Percentiles rank a stretch among this genome's conserved stretches.
phyloP scores from a whole-genome alignment of 2,888 invertebrate genomes.

The Drosophila ochracea region DNA sequence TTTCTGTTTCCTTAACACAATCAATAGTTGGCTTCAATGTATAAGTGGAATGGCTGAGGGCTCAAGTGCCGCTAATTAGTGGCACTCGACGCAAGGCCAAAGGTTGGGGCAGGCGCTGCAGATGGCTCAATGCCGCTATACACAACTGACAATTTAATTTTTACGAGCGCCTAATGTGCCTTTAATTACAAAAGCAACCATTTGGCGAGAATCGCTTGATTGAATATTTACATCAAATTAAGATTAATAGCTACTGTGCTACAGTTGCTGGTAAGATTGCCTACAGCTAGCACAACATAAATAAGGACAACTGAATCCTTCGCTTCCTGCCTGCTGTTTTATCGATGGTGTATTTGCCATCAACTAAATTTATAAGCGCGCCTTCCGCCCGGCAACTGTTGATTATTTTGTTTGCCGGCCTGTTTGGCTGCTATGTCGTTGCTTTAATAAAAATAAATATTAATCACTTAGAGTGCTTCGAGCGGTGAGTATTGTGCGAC shows the following conservation, averaged over 20 bases:
- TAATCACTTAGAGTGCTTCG: slow-evolving; percentile 48
- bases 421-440: slow-evolving; percentile 7
- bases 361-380: slow-evolving; percentile 30
- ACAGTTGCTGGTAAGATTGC: slow-evolving; percentile 19
- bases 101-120: slow-evolving; percentile 7
- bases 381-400: slow-evolving; percentile 23
- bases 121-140: slow-evolving; percentile 9
- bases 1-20: slow-evolving; percentile 15
- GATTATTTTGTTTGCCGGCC: not conserved
- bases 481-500: not conserved
- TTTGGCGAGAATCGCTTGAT: slow-evolving; percentile 53
- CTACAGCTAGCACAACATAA: slow-evolving; percentile 62
- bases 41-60: slow-evolving; percentile 13
- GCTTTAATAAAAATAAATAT: slow-evolving; percentile 44
- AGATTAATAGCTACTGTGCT: slow-evolving; percentile 60
- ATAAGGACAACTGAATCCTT: slow-evolving; percentile 48
- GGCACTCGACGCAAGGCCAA: not conserved
- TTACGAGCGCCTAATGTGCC: slow-evolving; percentile 72
- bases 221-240: slow-evolving; percentile 71
- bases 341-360: slow-evolving; percentile 19
- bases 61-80: slow-evolving; percentile 43
- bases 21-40: slow-evolving; percentile 26
- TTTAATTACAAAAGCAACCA: slow-evolving; percentile 62
- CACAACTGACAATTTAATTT: slow-evolving; percentile 71
- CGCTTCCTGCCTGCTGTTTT: slow-evolving; percentile 22